phyloP scores from a whole-genome alignment of 2,888 invertebrate genomes.

The Galeruca laticollis region DNA sequence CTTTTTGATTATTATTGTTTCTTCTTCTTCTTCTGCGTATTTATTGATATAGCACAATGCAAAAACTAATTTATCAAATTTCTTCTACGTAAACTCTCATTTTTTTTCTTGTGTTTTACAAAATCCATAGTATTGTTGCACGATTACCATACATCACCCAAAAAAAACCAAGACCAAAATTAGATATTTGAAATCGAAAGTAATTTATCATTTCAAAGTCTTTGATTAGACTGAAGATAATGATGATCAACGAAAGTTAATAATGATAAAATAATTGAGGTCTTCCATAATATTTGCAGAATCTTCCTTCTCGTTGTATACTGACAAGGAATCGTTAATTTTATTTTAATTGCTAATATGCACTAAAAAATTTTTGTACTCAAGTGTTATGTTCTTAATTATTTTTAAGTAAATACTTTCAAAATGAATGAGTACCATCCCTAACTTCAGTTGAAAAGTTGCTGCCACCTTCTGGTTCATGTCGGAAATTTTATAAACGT shows the following conservation, averaged over 20 bases:
- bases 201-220: constrained; percentile 11
- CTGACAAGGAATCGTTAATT: constrained; percentile 22
- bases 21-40: too few relatives aligned
- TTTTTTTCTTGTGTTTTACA: neutral
- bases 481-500: too few relatives aligned
- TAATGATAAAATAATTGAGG: constrained; percentile 32
- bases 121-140: neutral
- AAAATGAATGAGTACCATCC: too few relatives aligned
- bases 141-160: constrained; percentile 4
- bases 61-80: neutral
- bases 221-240: constrained; percentile 10
- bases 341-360: constrained; percentile 22
- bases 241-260: constrained; percentile 22
- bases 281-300: constrained; percentile 18
- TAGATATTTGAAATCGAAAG: constrained; percentile 25
- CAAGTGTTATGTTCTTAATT: neutral
- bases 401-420: too few relatives aligned
- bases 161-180: constrained; percentile 11
- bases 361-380: too few relatives aligned
- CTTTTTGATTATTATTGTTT: too few relatives aligned
- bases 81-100: constrained; percentile 11
- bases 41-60: too few relatives aligned
- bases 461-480: too few relatives aligned
- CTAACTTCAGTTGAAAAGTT: too few relatives aligned
- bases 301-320: constrained; percentile 14